These are phyloP conservation scores for Struthidea cinerea DNA, from an alignment of 2,113 vertebrate species.

Conservation along the genomic window DNA sequence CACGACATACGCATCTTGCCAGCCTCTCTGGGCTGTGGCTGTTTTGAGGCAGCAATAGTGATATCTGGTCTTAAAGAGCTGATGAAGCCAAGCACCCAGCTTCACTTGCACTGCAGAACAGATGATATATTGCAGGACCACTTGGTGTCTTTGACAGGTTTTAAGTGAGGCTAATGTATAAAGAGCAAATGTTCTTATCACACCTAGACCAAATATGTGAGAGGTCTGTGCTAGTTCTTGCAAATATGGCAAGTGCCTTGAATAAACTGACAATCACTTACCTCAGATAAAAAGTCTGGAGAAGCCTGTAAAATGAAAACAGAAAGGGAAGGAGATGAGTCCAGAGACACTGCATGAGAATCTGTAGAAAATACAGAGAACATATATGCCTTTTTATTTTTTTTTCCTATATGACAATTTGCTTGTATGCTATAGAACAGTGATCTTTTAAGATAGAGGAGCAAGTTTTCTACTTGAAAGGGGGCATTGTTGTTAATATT, in stretches of 20 bases:
- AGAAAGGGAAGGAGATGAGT: background rate
- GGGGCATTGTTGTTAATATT: background rate
- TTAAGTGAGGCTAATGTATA: conserved; percentile 14
- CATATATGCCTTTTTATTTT: background rate
- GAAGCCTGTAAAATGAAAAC: background rate
- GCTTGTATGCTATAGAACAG: background rate
- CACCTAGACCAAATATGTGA: conserved; percentile 31
- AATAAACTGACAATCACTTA: conserved; percentile 28
- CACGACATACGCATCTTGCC: background rate
- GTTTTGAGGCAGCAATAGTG: background rate
- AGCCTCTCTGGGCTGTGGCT: background rate
- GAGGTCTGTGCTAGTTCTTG: conserved; percentile 25
- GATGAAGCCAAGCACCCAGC: background rate
- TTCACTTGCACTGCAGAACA: background rate
- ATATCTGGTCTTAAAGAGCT: background rate
- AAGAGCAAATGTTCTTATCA: conserved; percentile 48
- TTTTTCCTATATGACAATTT: background rate
- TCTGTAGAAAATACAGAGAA: background rate
- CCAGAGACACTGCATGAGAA: background rate
- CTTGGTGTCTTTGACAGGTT: conserved; percentile 16
- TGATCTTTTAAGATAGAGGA: background rate
- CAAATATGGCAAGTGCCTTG: conserved; percentile 25
- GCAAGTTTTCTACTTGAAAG: background rate
- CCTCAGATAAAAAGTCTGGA: conserved; percentile 15
- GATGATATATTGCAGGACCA: conserved; percentile 1